These are phyloP conservation scores for Seriola quinqueradiata DNA, from an alignment of 2,113 vertebrate genomes.

Conservation along the genomic window DNA sequence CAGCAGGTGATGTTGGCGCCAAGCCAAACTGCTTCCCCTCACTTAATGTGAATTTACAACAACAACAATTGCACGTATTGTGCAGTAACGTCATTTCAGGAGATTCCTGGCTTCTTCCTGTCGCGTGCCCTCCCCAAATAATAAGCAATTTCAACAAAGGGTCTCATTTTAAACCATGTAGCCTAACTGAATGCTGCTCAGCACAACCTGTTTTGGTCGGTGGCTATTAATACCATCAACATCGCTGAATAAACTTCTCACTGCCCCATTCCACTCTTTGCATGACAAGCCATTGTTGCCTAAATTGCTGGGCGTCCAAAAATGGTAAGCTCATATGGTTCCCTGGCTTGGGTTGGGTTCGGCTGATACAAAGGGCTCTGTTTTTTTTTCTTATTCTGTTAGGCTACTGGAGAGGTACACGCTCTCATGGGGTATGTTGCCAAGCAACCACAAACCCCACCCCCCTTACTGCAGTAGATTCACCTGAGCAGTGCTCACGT, in stretches of 20 bases:
- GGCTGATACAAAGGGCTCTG: conserved; percentile 52
- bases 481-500: conserved; percentile 66
- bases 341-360: conserved; percentile 61
- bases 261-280: conserved; percentile 19
- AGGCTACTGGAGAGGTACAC: conserved; percentile 34
- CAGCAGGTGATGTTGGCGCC: conserved; percentile 35
- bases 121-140: background rate
- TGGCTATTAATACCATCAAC: conserved; percentile 3
- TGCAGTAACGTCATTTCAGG: conserved; percentile 2
- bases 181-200: background rate
- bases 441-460: conserved; percentile 63
- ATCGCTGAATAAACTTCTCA: conserved; percentile 3
- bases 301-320: conserved; percentile 14
- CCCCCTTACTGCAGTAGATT: conserved; percentile 24
- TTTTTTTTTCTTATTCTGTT: conserved; percentile 30
- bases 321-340: conserved; percentile 16
- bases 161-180: background rate
- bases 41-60: conserved; percentile 21
- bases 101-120: conserved; percentile 8
- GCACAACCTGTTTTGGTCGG: background rate
- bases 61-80: conserved; percentile 29
- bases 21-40: conserved; percentile 36
- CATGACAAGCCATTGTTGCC: conserved; percentile 1
- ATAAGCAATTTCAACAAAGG: background rate
- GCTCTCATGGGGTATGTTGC: conserved; percentile 67